Base-by-base conservation (phyloP, 2,797 vertebrate species). In the Syndactyla subalaris region DNA sequence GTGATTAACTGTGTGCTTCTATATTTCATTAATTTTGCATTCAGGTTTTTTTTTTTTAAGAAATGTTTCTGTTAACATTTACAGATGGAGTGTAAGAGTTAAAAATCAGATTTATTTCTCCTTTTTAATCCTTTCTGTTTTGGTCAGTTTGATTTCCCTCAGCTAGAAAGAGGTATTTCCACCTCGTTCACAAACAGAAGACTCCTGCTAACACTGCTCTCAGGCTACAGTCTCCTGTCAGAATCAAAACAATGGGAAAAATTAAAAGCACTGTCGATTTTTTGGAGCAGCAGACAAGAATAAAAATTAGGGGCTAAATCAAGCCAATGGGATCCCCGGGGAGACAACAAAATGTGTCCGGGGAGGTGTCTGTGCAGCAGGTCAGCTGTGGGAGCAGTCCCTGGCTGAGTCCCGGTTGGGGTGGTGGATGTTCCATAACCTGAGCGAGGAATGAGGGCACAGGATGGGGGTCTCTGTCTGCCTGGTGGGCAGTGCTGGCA, bases 261-360 rank as follows among this genome's bases (percentile, higher is more conserved):
- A 34, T 34, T 45, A 36, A 57, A 82, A 54, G 27, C n/a, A 10
- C 5, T 0, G 0, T 9, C 2, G 4, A 11, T n/a, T 12, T 59
- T 55, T n/a, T 0, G 0, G 34, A 70, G 72, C 39, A 46, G 36
- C 0, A 0, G 54, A n/a, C 29, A 29, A 6, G 11, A 38, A 14
- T 23, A 1, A 32, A 36, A 36, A 18, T 2, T 0, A n/a, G 48
- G 38, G 41, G 26, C 7, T 65, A 7, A 51, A 12, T 41, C 8
- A 20, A 65, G n/a, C 32, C 34, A 7, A 0, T 8, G 14, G 30
- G 30, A 39, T 22, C 17, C 20, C 49, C 2, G n/a, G 27, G 66
- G 58, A 15, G 71, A 32, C 0, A 9, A 26, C 4, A 61, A 5
- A 16, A 6, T 0, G 22, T 0, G 0, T 2, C 17, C 1, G 0